Evolutionary conservation across 1,140 invertebrate species (phyloP).

Genomic region (Musca vetustissima): DNA sequence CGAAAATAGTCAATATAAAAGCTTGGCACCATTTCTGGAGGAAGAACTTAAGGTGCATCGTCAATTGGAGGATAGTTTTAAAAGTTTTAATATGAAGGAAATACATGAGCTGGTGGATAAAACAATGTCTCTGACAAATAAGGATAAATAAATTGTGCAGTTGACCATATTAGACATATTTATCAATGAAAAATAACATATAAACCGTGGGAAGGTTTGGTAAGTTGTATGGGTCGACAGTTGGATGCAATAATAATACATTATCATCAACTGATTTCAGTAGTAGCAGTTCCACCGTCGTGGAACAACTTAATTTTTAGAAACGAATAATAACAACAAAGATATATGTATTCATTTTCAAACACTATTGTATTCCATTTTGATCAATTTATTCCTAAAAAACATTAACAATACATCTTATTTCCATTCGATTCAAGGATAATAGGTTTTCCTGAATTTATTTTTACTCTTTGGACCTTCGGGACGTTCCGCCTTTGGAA

Average conservation of each 20-base stretch:
- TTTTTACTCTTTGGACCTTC: slow-evolving; percentile 61
- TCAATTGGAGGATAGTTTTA: slow-evolving; percentile 14
- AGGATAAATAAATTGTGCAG: no score
- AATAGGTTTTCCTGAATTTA: slow-evolving; percentile 64
- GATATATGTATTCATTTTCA: no score
- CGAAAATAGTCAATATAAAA: slow-evolving; percentile 34
- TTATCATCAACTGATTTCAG: no score
- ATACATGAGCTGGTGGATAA: background rate
- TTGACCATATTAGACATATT: no score
- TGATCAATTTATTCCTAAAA: background rate
- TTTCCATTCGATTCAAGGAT: slow-evolving; percentile 55
- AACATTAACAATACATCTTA: background rate
- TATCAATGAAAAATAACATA: no score
- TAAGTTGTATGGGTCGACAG: no score
- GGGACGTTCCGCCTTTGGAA: slow-evolving; percentile 65
- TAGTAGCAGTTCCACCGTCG: no score
- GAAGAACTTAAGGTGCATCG: slow-evolving; percentile 29
- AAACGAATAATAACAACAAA: no score
- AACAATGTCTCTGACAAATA: background rate
- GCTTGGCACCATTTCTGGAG: slow-evolving; percentile 30
- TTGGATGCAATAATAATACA: no score
- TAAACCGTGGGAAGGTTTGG: no score
- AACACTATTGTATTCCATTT: no score
- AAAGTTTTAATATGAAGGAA: slow-evolving; percentile 13
- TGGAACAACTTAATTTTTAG: no score